Percentiles rank a stretch among this genome's conserved stretches.
phyloP scores from a whole-genome alignment of 2,888 invertebrate genomes.

The Dolichopus griseipennis region DNA sequence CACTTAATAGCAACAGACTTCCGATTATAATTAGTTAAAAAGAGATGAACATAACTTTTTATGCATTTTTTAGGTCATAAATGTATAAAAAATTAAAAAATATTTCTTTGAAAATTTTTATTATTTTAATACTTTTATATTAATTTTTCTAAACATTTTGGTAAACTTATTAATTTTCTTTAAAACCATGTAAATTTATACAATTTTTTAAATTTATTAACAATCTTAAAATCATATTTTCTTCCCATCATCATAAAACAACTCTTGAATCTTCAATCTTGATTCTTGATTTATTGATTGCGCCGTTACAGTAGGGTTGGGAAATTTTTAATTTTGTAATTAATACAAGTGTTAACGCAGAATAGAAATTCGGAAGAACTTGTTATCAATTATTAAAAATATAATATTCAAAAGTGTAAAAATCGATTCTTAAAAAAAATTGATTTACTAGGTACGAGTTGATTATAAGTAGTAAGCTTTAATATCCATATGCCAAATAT shows the following conservation, averaged over 20 bases:
- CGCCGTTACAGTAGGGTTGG: background rate
- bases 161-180: background rate
- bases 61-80: conserved; percentile 6
- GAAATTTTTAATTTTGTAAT: too few species aligned
- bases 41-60: background rate
- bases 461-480: too few species aligned
- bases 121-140: background rate
- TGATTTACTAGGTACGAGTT: too few species aligned
- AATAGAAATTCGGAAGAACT: too few species aligned
- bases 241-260: background rate
- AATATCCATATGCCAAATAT: too few species aligned
- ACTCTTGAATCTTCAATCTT: background rate
- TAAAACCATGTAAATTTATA: background rate
- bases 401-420: too few species aligned
- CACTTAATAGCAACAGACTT: background rate
- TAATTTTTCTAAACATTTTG: background rate
- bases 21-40: background rate
- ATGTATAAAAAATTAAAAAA: background rate
- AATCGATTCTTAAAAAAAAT: too few species aligned
- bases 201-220: background rate
- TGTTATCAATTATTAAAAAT: too few species aligned
- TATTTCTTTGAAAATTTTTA: background rate
- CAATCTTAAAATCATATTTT: background rate
- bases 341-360: too few species aligned
- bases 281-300: background rate